phyloP scores from a whole-genome alignment of 2,113 vertebrate species.

The Pterocles burchelli region DNA sequence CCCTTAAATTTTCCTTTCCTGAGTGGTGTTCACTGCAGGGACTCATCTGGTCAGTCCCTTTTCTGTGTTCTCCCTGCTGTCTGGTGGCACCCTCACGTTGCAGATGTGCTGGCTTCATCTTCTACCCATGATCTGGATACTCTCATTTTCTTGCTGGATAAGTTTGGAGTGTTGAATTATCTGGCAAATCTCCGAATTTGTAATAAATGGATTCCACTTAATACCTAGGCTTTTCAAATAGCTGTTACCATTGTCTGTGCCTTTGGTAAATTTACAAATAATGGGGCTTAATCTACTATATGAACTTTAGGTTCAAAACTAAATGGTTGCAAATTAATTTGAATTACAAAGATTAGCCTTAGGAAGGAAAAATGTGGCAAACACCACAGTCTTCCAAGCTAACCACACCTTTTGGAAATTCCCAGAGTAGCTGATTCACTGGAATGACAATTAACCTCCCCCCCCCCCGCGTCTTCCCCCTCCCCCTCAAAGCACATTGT shows the following conservation, averaged over 20 bases:
- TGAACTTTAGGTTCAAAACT: conserved; percentile 31
- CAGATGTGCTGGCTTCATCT: conserved; percentile 4
- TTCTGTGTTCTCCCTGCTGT: background rate
- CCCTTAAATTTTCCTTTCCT: background rate
- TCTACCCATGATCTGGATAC: background rate
- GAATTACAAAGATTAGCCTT: conserved; percentile 45
- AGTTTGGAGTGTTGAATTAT: background rate
- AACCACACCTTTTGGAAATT: conserved; percentile 67
- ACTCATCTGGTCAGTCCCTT: background rate
- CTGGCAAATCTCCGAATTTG: background rate
- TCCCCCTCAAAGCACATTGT: conserved; percentile 4
- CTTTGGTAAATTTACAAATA: conserved; percentile 15
- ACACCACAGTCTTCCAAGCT: background rate
- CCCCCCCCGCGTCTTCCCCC: background rate
- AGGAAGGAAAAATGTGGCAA: conserved; percentile 56
- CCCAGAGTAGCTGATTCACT: conserved; percentile 65
- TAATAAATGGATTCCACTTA: background rate
- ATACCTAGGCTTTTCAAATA: conserved; percentile 3
- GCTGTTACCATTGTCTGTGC: background rate
- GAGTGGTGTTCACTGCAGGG: background rate
- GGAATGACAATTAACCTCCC: conserved; percentile 20
- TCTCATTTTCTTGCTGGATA: background rate
- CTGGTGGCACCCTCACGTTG: background rate
- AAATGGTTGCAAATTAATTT: conserved; percentile 50
- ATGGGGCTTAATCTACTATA: conserved; percentile 16